Evolutionary conservation across 2,113 vertebrate genomes (phyloP), one percentile per base, ranked within the genome.

Genomic region (Rattus norvegicus): DNA sequence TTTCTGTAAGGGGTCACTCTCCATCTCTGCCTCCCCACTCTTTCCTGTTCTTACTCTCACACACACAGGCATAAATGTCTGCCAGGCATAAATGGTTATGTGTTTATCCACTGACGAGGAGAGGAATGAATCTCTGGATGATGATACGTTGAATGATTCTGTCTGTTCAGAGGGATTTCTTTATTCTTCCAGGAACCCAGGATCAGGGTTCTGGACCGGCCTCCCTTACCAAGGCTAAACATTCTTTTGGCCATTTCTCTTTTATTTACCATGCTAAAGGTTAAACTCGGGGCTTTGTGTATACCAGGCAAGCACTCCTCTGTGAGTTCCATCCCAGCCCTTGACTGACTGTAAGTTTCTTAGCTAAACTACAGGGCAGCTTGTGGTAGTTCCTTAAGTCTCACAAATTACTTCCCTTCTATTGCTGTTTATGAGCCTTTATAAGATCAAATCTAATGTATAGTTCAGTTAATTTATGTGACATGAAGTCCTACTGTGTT

Each of bases 181-280:
- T 75, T 13, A 69, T 22, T 12, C 43, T 86, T 86, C 28, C 26
- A n/a, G 76, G 54, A 39, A 88, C 52, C 43, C 0, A 0, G 24
- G 20, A 43, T 11, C 70, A 36, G 36, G 54, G 4, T 12, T 33
- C 16, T 59, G 4, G 59, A 56, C 0, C 0, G 28, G 4, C 8
- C 30, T 22, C 5, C 10, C 2, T 1, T 0, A 3, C 26, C 73
- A 52, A 56, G 54, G 33, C 63, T 52, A 22, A 54, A 59, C 26
- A 36, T 5, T 7, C 5, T 24, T 36, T 7, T 26, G 26, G n/a
- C 17, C 28, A 7, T 30, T 22, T 52, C 33, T 81, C 26, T 79
- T 76, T 67, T 67, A 49, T 86, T 86, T 86, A 22, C 16, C 20
- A 7, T 54, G 12, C 7, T 54, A 26, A 70, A 72, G 49, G 49